Base-by-base conservation (phyloP, 2,113 vertebrate genomes). In the Megaceryle maxima region DNA sequence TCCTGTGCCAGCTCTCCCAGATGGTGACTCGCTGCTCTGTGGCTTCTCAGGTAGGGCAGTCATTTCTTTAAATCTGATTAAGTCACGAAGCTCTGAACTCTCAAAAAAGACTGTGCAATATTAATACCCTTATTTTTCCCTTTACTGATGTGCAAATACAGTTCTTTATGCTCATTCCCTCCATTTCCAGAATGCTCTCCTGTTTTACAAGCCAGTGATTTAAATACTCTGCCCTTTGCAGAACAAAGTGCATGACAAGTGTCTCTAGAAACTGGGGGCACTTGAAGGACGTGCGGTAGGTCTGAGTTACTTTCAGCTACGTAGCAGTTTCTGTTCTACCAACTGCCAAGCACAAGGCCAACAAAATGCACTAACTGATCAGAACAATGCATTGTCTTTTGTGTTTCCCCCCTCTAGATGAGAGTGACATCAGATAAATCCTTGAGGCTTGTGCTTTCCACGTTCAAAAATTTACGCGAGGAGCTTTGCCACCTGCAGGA, bases 401-500 rank as follows among this genome's bases (percentile, higher is more conserved):
- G 43, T 44, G 31, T 10, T 26, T 17, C 70, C 11, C 26, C 26
- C 68, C 92, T 55, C 55, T 73, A 99, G 99, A 99, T 99, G 92
- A 98, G 99, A 86, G 90, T 92, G 35, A 99, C 98, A 5, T 99
- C 99, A 2, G 99, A 99, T 85, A 99, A 99, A 93, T 99, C 99
- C 88, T 97, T 99, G 97, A 98, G 98, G 48, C 98, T 99, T 24
- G 98, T 99, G 88, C 97, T 99, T 62, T 98, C 99, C 89, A 99
- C 99, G 21, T 99, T 99, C 98, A 99, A 96, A 96, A 99, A 98
- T 10, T 96, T 99, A 77, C 98, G 98, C 18, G 99, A 99, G 87
- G 99, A 99, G 69, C 98, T 99, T 8, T 93, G 98, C 86, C 99
- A 99, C 74, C 97, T 99, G 97, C 98, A 99, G 60, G 98, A 99